Conservation (phyloP, 2,888 invertebrate genomes). For the Dermolepida albohirtum region DNA sequence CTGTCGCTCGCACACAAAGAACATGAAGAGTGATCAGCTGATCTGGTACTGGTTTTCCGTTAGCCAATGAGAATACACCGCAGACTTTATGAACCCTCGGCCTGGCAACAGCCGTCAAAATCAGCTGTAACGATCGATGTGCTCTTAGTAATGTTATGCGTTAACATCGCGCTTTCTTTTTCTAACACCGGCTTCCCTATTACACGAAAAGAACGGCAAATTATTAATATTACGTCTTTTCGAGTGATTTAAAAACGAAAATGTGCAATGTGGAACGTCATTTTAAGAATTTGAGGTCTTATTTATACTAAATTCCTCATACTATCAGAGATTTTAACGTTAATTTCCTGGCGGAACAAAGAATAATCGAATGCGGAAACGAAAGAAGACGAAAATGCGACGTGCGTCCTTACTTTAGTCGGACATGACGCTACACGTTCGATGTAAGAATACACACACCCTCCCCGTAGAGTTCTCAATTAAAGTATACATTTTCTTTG, state of each 20-base stretch:
- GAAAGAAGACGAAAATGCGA: constrained; percentile 27
- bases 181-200: constrained; percentile 36
- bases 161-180: constrained; percentile 11
- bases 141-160: constrained; percentile 23
- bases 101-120: constrained; percentile 64
- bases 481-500: constrained; percentile 4
- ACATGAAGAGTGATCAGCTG: constrained; percentile 58
- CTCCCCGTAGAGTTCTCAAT: neutral
- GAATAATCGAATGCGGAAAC: constrained; percentile 33
- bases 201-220: neutral
- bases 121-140: constrained; percentile 63
- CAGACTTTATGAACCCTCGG: constrained; percentile 57
- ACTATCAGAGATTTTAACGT: constrained; percentile 39
- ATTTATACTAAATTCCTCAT: constrained; percentile 2
- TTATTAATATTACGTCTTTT: constrained; percentile 1
- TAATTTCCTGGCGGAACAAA: constrained; percentile 37
- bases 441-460: constrained; percentile 18
- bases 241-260: neutral
- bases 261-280: neutral
- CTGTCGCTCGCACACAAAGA: constrained; percentile 55
- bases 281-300: neutral
- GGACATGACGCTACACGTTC: neutral
- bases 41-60: constrained; percentile 52
- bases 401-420: constrained; percentile 15
- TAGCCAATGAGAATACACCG: constrained; percentile 56